Percentiles rank a stretch among this genome's conserved stretches.
These are phyloP conservation scores for Ataeniobius toweri DNA, from an alignment of 2,797 vertebrate genomes.

Conservation along the genomic window DNA sequence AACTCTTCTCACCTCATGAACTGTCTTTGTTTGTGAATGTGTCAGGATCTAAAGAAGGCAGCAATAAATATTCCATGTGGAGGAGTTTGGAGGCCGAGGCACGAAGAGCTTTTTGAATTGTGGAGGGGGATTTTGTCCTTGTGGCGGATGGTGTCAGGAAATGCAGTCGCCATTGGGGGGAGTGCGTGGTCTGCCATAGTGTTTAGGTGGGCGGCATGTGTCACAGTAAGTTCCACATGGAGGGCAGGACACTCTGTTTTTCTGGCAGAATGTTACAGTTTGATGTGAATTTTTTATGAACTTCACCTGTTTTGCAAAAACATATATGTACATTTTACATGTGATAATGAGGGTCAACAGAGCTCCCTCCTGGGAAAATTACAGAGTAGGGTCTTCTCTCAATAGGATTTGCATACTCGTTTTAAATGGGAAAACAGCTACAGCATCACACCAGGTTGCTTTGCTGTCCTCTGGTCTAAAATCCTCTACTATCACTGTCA, in stretches of 20 bases:
- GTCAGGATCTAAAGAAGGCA: neutral
- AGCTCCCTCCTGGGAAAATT: neutral
- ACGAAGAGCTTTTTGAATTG: neutral
- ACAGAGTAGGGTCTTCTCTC: neutral
- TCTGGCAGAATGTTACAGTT: neutral
- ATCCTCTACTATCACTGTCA: neutral
- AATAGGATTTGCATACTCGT: neutral
- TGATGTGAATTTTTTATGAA: neutral
- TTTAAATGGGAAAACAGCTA: neutral
- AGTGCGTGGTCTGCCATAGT: constrained; percentile 4
- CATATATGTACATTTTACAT: neutral
- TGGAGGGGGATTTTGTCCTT: neutral
- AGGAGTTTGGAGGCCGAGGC: neutral
- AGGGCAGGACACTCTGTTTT: constrained; percentile 5
- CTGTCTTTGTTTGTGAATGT: neutral
- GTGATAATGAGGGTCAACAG: neutral
- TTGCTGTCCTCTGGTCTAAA: neutral
- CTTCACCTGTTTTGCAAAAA: neutral
- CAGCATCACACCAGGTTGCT: neutral
- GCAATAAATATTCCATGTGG: neutral
- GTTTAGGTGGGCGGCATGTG: constrained; percentile 10
- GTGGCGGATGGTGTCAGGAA: constrained; percentile 1
- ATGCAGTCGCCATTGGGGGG: constrained; percentile 4
- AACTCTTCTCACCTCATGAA: neutral
- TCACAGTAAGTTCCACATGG: neutral